Evolutionary conservation across 2,797 vertebrate genomes (phyloP), one percentile per base, ranked within the genome.

Genomic region (Falco cherrug): DNA sequence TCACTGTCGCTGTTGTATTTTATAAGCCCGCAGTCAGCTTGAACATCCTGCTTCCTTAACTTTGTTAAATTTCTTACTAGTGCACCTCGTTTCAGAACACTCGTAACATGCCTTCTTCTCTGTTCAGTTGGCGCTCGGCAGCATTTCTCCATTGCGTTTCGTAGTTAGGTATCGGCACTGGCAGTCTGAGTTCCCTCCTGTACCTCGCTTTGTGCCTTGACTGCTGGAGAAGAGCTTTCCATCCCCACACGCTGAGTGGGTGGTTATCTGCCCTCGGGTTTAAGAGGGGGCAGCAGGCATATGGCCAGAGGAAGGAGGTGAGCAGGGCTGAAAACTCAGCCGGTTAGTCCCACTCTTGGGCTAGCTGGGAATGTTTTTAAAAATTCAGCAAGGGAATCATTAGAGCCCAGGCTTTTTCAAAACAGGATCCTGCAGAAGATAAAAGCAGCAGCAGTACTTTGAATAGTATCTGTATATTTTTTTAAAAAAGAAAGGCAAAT

Each of bases 61-160:
- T 10, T 43, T 48, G 31, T 70, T 24, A 20, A 47, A 21, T 37
- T 60, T 65, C 63, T 87, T 80, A 53, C 45, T 61, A 68, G 74
- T 2, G 24, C 24, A 6, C 25, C n/a, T 91, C 24, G 10, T 39
- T 79, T 82, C 16, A 37, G 56, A 87, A 16, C 69, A 25, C 37
- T 71, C n/a, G 3, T 15, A 16, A 31, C 0, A 0, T 6, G 12
- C 14, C 33, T 83, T 84, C 28, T 67, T 56, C 67, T 74, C 28
- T 41, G 3, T 45, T n/a, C 45, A 22, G 8, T 47, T 81, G 63
- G 81, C 15, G 3, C 47, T 64, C 70, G 89, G 60, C 73, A 54
- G 67, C 35, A 2, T 87, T 75, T 82, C 51, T 69, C 43, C 4
- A 0, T 18, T 24, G 54, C 0, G 0, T 76, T 90, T 69, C 2